These are phyloP conservation scores for Acanthisitta chloris DNA, from an alignment of 2,113 vertebrate genomes.

Conservation along the genomic window DNA sequence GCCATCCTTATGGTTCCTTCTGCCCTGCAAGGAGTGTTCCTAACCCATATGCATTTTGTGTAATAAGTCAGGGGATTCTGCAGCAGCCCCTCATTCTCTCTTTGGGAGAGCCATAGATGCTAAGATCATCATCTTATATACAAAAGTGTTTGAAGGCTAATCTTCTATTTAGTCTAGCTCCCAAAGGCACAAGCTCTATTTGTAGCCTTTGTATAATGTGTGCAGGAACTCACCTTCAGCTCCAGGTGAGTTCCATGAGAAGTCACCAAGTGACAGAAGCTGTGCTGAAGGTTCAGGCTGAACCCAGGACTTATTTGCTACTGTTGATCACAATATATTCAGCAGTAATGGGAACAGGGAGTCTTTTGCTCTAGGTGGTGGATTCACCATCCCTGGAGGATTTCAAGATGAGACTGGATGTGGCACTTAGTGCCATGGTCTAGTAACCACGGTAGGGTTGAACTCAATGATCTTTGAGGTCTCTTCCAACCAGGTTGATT, in stretches of 20 bases:
- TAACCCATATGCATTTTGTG: neutral
- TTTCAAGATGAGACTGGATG: too few species aligned
- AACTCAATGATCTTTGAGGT: too few species aligned
- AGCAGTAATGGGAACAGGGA: neutral
- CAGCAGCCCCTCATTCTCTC: neutral
- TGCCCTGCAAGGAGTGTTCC: neutral
- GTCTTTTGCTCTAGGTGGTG: too few species aligned
- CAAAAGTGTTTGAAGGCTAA: neutral
- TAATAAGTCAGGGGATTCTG: neutral
- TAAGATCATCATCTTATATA: neutral
- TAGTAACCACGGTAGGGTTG: too few species aligned
- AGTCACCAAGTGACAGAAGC: neutral
- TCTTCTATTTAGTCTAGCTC: neutral
- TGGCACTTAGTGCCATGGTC: too few species aligned
- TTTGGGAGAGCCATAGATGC: neutral
- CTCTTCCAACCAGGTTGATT: too few species aligned
- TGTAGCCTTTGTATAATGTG: neutral
- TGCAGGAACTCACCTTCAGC: neutral
- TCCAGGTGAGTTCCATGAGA: neutral
- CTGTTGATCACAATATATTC: neutral
- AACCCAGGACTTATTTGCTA: neutral
- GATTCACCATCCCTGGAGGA: too few species aligned
- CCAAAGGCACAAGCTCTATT: neutral
- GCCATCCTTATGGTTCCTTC: neutral
- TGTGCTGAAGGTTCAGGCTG: neutral